Conservation (phyloP, 2,797 vertebrate species). For the Sebastiscus tertius region DNA sequence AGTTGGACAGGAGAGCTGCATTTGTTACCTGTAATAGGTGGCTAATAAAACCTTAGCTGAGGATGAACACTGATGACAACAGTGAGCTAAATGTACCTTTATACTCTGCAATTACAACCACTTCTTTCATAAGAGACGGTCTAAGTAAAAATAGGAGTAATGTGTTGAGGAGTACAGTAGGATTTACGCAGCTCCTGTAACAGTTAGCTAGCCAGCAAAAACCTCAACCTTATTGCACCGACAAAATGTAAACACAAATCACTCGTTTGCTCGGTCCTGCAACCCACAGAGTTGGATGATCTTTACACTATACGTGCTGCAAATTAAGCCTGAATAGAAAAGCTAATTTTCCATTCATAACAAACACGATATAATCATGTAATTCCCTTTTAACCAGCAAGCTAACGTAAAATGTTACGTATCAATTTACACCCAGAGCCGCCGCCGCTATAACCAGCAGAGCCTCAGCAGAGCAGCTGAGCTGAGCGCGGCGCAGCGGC, state of each 20-base stretch:
- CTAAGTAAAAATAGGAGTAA: background rate
- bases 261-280: conserved; percentile 29
- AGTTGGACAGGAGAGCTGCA: background rate
- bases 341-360: conserved; percentile 30
- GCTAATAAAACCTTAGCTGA: conserved; percentile 27
- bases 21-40: conserved; percentile 55
- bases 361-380: background rate
- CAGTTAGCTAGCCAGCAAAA: conserved; percentile 51
- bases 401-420: conserved; percentile 78
- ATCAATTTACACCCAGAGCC: conserved; percentile 78
- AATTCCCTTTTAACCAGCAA: conserved; percentile 55
- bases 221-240: conserved; percentile 23
- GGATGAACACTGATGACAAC: background rate
- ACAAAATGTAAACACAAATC: conserved; percentile 74
- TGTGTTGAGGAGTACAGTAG: background rate
- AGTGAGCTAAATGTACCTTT: background rate
- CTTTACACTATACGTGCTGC: background rate
- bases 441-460: no score
- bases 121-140: background rate
- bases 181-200: conserved; percentile 39
- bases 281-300: background rate
- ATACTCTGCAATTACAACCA: background rate
- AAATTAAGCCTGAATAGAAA: background rate
- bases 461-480: conserved; percentile 11
- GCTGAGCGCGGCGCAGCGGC: conserved; percentile 82